phyloP scores from a whole-genome alignment of 2,797 vertebrate species.

The Rhynchotus rufescens region DNA sequence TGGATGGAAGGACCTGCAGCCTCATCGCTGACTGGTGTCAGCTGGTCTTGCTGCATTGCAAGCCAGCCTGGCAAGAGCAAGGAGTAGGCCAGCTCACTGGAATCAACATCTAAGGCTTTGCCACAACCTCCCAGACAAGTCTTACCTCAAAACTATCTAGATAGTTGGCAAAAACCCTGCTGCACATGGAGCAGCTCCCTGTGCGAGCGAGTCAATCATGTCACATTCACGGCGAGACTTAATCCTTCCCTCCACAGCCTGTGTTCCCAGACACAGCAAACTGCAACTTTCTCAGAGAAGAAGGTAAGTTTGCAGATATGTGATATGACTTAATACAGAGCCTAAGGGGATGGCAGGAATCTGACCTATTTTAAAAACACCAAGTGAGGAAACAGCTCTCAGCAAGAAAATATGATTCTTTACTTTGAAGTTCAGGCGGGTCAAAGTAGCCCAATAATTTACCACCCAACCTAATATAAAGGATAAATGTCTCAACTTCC shows the following conservation, averaged over 20 bases:
- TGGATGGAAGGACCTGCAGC: background rate
- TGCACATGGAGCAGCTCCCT: background rate
- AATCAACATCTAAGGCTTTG: background rate
- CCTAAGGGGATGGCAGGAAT: conserved; percentile 4
- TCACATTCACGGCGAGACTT: background rate
- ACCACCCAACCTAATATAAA: conserved; percentile 15
- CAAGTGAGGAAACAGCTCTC: conserved; percentile 9
- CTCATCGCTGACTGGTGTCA: background rate
- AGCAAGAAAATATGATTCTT: conserved; percentile 27
- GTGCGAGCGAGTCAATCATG: background rate
- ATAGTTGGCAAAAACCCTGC: background rate
- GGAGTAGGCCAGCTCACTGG: background rate
- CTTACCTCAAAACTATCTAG: background rate
- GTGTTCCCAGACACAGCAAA: background rate
- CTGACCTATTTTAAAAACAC: conserved; percentile 55
- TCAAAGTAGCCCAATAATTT: conserved; percentile 47
- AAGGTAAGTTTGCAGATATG: background rate
- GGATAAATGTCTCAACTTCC: background rate
- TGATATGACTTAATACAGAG: conserved; percentile 12
- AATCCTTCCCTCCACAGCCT: background rate
- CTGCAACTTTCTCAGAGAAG: background rate
- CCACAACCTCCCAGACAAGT: background rate
- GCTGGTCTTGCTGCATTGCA: background rate
- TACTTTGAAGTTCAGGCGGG: conserved; percentile 21
- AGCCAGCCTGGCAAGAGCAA: background rate